Evolutionary conservation across 2,113 vertebrate genomes (phyloP), one percentile per base, ranked within the genome.

Genomic region (Salminus brasiliensis): DNA sequence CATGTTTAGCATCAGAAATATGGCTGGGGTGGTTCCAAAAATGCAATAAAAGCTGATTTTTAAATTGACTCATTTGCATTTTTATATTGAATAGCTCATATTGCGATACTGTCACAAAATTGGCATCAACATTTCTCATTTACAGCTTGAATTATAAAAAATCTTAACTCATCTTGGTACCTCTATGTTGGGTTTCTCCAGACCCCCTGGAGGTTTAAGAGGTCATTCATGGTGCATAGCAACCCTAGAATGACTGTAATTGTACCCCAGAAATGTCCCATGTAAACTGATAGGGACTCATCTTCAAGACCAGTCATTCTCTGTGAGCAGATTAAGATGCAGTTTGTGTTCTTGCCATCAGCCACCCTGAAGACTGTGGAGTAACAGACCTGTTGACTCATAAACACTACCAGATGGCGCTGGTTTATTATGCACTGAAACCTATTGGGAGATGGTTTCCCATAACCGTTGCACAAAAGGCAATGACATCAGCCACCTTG

Each of bases 401-500:
- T 59, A 69, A 41, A 78, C 36, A 73, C 39, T 32, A 68, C 55
- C 65, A 66, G n/a, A 71, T 73, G 41, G 39, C 60, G 18, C 69
- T 29, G 45, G 55, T 74, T 43, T 25, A 27, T 60, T 52, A n/a
- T 79, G 30, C 36, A n/a, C 36, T 39, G 39, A 76, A 57, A 21
- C 68, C 72, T 57, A 62, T 47, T 30, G 49, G 77, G 67, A 83
- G 23, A 67, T 60, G 29, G 60, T 49, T 80, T 53, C 29, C 59
- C 53, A 78, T 67, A 70, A 60, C 39, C 23, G 18, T 23, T 53
- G 29, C 18, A 74, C 69, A 69, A 57, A 79, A 5, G 49, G 59
- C 29, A 41, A 69, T 79, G 81, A 83, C 65, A 63, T 83, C 65
- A 83, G 30, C 45, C 72, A 15, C 34, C 41, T 81, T 53, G 36